Evolutionary conservation across 1,140 invertebrate genomes (phyloP).

Genomic region (Phenacoccus solenopsis): DNA sequence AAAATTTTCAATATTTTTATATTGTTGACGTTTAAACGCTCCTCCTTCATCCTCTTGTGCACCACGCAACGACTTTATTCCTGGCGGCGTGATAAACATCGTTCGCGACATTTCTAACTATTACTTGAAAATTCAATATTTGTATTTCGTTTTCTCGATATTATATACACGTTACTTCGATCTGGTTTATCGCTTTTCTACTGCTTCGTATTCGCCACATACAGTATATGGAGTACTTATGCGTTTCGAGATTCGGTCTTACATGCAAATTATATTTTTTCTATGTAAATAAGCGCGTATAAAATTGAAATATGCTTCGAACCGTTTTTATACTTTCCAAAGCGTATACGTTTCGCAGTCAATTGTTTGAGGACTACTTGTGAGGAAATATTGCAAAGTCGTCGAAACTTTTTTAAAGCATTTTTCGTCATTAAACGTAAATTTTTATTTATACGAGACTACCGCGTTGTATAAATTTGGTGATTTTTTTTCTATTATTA

Average conservation of each 20-base stretch:
- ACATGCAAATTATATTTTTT: not conserved
- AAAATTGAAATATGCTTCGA: not conserved
- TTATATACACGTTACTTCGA: not conserved
- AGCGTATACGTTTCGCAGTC: too few species aligned
- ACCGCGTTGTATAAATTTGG: too few species aligned
- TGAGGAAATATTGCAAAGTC: too few species aligned
- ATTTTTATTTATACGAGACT: too few species aligned
- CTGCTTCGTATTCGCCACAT: not conserved
- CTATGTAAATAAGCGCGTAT: not conserved
- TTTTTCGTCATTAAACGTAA: too few species aligned
- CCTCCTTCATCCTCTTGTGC: too few species aligned
- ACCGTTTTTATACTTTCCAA: too few species aligned
- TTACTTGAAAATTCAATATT: not conserved
- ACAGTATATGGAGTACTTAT: not conserved
- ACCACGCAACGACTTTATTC: not conserved
- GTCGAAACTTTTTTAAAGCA: too few species aligned
- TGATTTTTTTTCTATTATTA: too few species aligned
- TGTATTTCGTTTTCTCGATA: not conserved
- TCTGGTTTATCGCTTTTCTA: not conserved
- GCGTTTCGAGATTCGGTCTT: not conserved
- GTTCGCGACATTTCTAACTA: not conserved
- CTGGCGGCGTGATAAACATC: not conserved
- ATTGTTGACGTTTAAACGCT: not conserved
- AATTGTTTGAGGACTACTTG: too few species aligned
- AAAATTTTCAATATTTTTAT: not conserved